phyloP scores from a whole-genome alignment of 2,888 invertebrate genomes.

The Drosophila rubida region DNA sequence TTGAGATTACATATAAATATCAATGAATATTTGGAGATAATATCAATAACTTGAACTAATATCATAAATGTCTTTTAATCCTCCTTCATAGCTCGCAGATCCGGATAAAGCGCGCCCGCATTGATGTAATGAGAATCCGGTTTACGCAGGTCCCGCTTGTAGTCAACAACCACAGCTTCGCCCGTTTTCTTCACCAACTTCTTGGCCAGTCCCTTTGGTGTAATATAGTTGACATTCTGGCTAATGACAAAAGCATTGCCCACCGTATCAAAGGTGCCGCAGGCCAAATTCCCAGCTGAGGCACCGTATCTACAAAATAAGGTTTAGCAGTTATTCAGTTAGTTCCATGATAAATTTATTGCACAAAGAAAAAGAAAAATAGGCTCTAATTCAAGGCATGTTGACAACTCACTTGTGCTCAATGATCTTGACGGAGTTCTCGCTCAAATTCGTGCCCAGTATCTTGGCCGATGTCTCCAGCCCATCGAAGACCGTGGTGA shows the following conservation, averaged over 20 bases:
- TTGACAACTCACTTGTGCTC: slow-evolving; percentile 88
- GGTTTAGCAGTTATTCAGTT: too few relatives aligned
- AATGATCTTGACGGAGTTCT: slow-evolving; percentile 91
- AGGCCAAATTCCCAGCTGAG: slow-evolving; percentile 88
- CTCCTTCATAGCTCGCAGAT: slow-evolving; percentile 77
- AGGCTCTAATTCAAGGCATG: too few relatives aligned
- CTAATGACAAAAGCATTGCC: slow-evolving; percentile 89
- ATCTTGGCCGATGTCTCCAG: slow-evolving; percentile 89
- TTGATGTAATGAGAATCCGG: slow-evolving; percentile 77
- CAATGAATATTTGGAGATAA: slow-evolving; percentile 14
- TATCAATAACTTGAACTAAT: slow-evolving; percentile 4
- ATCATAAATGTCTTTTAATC: slow-evolving; percentile 34
- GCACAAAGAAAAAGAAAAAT: too few relatives aligned
- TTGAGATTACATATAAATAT: slow-evolving; percentile 18
- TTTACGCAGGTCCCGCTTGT: slow-evolving; percentile 74
- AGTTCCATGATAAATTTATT: too few relatives aligned
- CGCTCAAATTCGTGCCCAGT: slow-evolving; percentile 87
- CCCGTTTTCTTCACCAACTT: slow-evolving; percentile 88
- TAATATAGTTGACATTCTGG: slow-evolving; percentile 88
- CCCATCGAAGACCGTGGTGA: slow-evolving; percentile 89
- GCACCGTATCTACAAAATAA: slow-evolving; percentile 87
- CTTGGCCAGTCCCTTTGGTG: slow-evolving; percentile 89
- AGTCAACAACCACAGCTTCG: slow-evolving; percentile 86
- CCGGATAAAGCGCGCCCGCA: slow-evolving; percentile 82
- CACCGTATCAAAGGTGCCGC: slow-evolving; percentile 88